Evolutionary conservation across 2,888 invertebrate species (phyloP).

Genomic region (Agriopis leucophaearia): DNA sequence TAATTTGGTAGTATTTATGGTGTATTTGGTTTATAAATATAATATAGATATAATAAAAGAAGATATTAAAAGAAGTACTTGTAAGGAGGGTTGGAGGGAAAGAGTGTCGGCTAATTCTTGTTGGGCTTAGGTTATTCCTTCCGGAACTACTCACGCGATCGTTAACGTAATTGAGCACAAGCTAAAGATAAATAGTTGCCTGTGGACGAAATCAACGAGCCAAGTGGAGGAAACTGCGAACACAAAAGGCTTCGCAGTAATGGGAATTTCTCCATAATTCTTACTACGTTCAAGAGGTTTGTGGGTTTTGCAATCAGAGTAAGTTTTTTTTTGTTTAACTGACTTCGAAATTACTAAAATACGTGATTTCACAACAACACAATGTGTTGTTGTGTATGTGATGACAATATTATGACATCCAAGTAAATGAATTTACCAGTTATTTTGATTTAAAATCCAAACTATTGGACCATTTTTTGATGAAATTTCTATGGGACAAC

Average conservation of each 20-base stretch:
- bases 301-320: background rate
- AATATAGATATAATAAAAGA: constrained; percentile 32
- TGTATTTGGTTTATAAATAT: no score
- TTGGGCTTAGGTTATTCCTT: constrained; percentile 65
- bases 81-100: constrained; percentile 39
- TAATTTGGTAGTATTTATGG: no score
- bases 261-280: constrained; percentile 53
- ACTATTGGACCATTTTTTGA: no score
- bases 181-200: constrained; percentile 73
- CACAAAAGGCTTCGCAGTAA: constrained; percentile 56
- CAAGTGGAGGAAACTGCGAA: constrained; percentile 59
- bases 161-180: constrained; percentile 76
- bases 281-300: constrained; percentile 5
- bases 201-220: constrained; percentile 68
- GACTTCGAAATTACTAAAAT: no score
- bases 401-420: no score
- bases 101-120: constrained; percentile 61
- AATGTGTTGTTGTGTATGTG: no score
- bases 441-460: no score
- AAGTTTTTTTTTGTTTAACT: no score
- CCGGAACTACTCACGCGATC: constrained; percentile 72
- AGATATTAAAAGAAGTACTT: constrained; percentile 44
- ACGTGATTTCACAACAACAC: no score
- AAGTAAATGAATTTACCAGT: no score
- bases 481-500: no score